Base-by-base conservation (phyloP, 2,113 vertebrate genomes). In the Mungos mungo region DNA sequence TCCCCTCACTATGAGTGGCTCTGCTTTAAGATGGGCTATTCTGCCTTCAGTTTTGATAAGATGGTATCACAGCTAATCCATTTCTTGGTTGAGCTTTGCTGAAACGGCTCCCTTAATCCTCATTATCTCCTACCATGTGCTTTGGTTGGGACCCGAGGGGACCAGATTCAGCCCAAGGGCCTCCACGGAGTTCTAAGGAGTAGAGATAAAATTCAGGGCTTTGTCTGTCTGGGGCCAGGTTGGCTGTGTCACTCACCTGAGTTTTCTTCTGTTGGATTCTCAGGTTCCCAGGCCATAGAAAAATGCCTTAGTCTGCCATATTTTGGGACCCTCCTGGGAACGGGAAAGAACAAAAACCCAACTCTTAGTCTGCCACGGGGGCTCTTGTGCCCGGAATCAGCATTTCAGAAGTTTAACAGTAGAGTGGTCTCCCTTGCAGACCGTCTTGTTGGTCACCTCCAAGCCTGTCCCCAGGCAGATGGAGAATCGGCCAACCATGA, bases 21-120 rank as follows among this genome's bases (percentile, higher is more conserved):
- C 80, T 88, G 76, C 88, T 95, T 71, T 50, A 23, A 72, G 35
- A 92, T 5, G 41, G 65, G 41, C 71, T 88, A 19, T 93, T 81
- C 63, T 68, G 74, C 72, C 69, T 72, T 79, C 0, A 0, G 11
- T 63, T 81, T 92, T 69, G 84, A 96, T 94, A 80, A 60, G 95
- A 96, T 82, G 88, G 3, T 71, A 96, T 97, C 96, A 92, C 89
- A 47, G 57, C 81, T 93, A 88, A 87, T 97, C 88, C 77, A 45
- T 90, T 72, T 95, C 91, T 84, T 94, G 23, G 29, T 41, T 45
- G 47, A 31, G 81, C 76, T 88, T 79, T 80, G 33, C 29, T 8
- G 31, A 81, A 92, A 54, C 41, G 4, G 93, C 95, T 79, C 81
- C 63, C 45, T 71, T 92, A 29, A 95, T 98, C 96, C 88, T 74